Conservation (phyloP, 2,113 vertebrate species). For the Elgaria multicarinata region DNA sequence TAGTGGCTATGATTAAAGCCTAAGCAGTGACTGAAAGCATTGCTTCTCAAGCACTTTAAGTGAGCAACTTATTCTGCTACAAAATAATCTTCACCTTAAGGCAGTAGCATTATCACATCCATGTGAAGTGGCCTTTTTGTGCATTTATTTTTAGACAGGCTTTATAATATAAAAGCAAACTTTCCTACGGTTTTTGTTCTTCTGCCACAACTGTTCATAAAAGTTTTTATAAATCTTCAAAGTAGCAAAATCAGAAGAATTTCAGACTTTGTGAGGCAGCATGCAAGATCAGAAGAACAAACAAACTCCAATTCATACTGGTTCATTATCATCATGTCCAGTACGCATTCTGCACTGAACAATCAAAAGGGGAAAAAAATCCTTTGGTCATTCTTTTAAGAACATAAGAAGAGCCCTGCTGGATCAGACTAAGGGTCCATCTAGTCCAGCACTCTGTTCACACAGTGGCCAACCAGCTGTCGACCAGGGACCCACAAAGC, state of each 20-base stretch:
- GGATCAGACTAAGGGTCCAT: too few relatives aligned
- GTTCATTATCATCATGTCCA: neutral
- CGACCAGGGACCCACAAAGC: too few relatives aligned
- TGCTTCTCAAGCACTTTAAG: neutral
- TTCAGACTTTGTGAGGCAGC: neutral
- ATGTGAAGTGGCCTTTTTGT: neutral
- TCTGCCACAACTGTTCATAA: neutral
- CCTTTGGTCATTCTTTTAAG: neutral
- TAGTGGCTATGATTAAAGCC: neutral
- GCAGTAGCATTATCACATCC: neutral
- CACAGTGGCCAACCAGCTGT: too few relatives aligned
- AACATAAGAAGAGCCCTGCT: too few relatives aligned
- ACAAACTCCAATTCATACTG: neutral
- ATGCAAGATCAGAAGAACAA: neutral
- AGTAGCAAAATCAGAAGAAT: neutral
- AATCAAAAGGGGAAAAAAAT: neutral
- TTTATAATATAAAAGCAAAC: neutral
- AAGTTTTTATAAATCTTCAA: neutral
- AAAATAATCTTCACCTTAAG: neutral
- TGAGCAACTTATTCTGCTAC: neutral
- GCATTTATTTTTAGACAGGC: constrained; percentile 14
- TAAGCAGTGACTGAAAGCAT: neutral
- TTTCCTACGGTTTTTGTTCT: neutral
- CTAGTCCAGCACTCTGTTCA: too few relatives aligned
- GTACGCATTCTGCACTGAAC: neutral